Percentiles rank a stretch among this genome's conserved stretches.
Conservation (phyloP, 2,113 vertebrate species). For the Spermophilus dauricus region DNA sequence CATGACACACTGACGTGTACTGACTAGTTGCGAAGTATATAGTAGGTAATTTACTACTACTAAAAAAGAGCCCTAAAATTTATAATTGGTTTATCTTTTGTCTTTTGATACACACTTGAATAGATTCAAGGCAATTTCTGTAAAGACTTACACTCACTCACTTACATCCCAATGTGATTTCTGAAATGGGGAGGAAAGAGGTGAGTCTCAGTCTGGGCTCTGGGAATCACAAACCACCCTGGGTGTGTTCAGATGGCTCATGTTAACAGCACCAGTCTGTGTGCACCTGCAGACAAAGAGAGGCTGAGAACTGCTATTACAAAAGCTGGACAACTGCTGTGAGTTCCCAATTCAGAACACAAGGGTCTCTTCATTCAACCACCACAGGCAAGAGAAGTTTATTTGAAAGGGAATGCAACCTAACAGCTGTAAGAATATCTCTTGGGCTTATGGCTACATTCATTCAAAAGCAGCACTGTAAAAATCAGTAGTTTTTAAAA, state of each 20-base stretch:
- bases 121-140: background rate
- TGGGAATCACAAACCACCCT: fast-evolving
- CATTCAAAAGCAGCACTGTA: background rate
- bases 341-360: background rate
- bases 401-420: background rate
- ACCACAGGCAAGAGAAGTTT: background rate
- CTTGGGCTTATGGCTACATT: background rate
- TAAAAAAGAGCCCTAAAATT: background rate
- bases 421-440: background rate
- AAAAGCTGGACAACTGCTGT: background rate
- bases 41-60: background rate
- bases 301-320: background rate
- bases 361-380: background rate
- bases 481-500: background rate
- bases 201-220: background rate
- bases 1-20: background rate
- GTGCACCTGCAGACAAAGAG: background rate
- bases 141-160: background rate
- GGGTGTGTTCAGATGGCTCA: background rate
- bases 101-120: background rate
- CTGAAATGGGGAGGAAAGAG: background rate
- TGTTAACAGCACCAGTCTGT: background rate
- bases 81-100: background rate
- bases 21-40: background rate
- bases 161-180: background rate